phyloP scores from a whole-genome alignment of 1,140 invertebrate genomes.

The Magallana gigas region DNA sequence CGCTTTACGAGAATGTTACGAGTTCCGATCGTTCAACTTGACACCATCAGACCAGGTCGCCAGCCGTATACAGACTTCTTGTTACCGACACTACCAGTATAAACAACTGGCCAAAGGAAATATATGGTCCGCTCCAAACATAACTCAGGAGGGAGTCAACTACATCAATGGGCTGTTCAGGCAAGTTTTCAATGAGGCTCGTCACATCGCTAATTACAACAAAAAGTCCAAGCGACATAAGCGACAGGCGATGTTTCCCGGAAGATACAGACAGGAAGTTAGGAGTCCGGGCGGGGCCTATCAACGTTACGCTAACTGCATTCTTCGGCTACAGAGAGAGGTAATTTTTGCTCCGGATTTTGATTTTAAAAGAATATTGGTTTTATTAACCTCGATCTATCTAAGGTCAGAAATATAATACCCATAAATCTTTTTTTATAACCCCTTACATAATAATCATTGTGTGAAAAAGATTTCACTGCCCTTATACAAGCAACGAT shows the following conservation, averaged over 20 bases:
- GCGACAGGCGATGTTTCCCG: background rate
- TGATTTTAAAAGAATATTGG: too few species aligned
- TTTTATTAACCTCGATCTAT: too few species aligned
- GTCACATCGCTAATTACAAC: background rate
- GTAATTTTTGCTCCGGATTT: background rate
- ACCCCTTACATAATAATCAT: too few species aligned
- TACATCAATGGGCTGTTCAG: slow-evolving; percentile 21
- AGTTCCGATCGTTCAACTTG: slow-evolving; percentile 22
- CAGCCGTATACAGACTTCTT: background rate
- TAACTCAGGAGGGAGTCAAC: slow-evolving; percentile 25
- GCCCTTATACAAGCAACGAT: too few species aligned
- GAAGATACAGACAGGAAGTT: slow-evolving; percentile 12
- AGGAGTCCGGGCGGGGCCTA: background rate
- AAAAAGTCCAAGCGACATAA: slow-evolving; percentile 3
- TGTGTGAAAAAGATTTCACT: too few species aligned
- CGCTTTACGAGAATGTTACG: background rate
- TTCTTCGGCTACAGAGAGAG: background rate
- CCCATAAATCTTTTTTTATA: too few species aligned
- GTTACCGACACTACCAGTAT: slow-evolving; percentile 24
- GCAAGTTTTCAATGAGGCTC: slow-evolving; percentile 36
- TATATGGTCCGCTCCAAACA: background rate
- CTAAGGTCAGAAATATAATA: too few species aligned
- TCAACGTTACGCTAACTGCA: background rate
- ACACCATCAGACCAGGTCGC: background rate
- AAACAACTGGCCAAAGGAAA: slow-evolving; percentile 2